A percentile compares a stretch with the other conserved stretches of the same genome.
These are phyloP conservation scores for Pipra filicauda DNA, from an alignment of 2,113 vertebrate genomes.

Conservation along the genomic window DNA sequence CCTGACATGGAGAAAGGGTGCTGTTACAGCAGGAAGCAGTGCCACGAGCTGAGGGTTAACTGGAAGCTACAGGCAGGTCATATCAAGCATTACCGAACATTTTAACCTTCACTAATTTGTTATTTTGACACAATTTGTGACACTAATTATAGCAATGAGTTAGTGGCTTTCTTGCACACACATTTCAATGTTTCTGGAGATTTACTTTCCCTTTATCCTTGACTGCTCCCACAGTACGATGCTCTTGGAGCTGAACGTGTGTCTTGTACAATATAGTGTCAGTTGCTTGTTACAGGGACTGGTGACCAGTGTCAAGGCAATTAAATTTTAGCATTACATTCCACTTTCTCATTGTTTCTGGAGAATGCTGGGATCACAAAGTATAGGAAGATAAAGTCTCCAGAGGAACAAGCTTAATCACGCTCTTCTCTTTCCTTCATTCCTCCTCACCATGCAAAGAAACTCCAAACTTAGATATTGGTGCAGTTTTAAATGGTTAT, in stretches of 20 bases:
- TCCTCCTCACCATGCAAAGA: neutral
- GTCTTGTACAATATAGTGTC: neutral
- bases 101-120: neutral
- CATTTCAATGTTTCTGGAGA: neutral
- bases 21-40: neutral
- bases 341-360: neutral
- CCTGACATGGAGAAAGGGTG: neutral
- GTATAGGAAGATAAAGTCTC: neutral
- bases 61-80: neutral
- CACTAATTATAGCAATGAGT: neutral
- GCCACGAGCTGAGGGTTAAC: neutral
- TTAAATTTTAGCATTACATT: neutral
- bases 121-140: neutral
- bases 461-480: rapidly evolving
- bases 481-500: neutral
- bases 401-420: neutral
- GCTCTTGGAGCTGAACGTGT: neutral
- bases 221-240: neutral
- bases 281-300: neutral
- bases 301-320: neutral
- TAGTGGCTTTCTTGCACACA: neutral
- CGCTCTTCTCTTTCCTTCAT: neutral
- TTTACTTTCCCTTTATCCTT: neutral
- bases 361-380: neutral
- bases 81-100: neutral